Base-by-base conservation (phyloP, 1,140 invertebrate species). In the Cyphomyrmex costatus region DNA sequence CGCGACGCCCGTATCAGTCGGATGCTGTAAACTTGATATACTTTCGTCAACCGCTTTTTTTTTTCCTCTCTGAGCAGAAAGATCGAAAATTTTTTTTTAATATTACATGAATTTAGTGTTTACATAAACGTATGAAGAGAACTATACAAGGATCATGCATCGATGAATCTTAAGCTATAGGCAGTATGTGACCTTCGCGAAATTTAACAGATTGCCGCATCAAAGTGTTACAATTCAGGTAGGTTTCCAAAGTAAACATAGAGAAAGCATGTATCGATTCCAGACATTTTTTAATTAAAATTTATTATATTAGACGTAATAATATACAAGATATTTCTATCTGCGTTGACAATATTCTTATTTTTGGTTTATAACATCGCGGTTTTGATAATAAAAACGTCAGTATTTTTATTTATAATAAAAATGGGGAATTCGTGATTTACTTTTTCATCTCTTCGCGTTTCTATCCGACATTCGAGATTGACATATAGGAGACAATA, bases 161-260 rank as follows among this genome's bases (percentile, higher is more conserved):
- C 53, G 36, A 73, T 73, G 33, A 73, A 46, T 83, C n/a, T 60
- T 19, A 56, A 19, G 53, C 42, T 24, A n/a, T n/a, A 33, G 36
- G 27, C 68, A 14, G 68, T 49, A 42, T 21, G 68, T 83, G 68
- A 60, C 33, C 21, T 60, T 24, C 24, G 66, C 66, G 46, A 12
- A 36, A 73, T 60, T 73, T 46, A 42, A 56, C 77, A 33, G 68
- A 60, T 58, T n/a, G 36, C 21, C 36, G 36, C 14, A 27, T 74
- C 53, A 21, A 49, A 24, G 68, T 74, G 68, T 74, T 60, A 61
- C 36, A 74, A 83, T 83, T 61, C 24, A 74, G 68, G 53, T 83
- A 49, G 27, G 68, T 27, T 33, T 61, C n/a, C 36, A 14, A 78
- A 12, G 6, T 71, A 21, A 27, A 60, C 30, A 24, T 51, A n/a